Evolutionary conservation across 2,888 invertebrate genomes (phyloP), one percentile per base, ranked within the genome.

Genomic region (Coenonympha glycerion): DNA sequence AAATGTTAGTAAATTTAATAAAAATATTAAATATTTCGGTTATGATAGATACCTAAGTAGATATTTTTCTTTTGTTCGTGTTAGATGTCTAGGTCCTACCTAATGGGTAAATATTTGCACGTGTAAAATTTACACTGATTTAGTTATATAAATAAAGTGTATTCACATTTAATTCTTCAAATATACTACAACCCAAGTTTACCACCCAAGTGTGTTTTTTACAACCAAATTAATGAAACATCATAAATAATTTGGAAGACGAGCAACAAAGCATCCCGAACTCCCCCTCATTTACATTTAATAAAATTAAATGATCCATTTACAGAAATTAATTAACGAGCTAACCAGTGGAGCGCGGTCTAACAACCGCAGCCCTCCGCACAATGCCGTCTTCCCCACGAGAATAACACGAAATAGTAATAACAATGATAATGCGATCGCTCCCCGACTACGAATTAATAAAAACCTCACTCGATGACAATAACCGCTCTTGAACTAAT

Each of bases 221-320:
- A 33, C 24, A 48, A 55, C 28, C 16, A 49, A 49, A 47, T 54
- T 54, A 53, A 54, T 45, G 47, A 31, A 47, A 28, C 34, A 44
- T 47, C 53, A 50, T 54, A 48, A 54, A 56, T 56, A 48, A 53
- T 53, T 47, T 37, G 26, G 52, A 50, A 68, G 66, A 69, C 62
- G 64, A 64, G 62, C 64, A 72, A 72, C 64, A 68, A 68, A 69
- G 63, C 71, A 69, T 67, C 70, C 61, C 4, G 61, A 68, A 74
- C 77, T 77, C 78, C 84, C 82, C 79, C 78, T 81, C 73, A 85
- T 86, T 87, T 86, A 79, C 79, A 87, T 85, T 85, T 82, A 82
- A 85, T 87, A 72, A 86, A 86, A 87, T 86, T 87, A 86, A 86
- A 87, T 87, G 86, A 87, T 84, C 75, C 87, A 84, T 86, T 86